phyloP scores from a whole-genome alignment of 2,888 invertebrate genomes.

The Catocala sponsa region DNA sequence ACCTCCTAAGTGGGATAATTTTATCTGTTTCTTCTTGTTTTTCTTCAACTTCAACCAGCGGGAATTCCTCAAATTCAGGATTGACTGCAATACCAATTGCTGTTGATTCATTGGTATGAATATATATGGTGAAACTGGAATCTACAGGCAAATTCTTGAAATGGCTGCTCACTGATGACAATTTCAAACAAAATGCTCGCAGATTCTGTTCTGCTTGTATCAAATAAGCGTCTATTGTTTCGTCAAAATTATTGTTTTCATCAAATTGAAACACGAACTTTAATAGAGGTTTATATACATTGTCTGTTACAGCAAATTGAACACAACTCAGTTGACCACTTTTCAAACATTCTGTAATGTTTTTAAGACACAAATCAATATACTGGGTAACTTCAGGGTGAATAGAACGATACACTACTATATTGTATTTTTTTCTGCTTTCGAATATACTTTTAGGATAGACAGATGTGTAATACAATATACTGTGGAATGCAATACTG shows the following conservation, averaged over 20 bases:
- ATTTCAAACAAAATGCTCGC: constrained; percentile 88
- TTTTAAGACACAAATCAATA: constrained; percentile 86
- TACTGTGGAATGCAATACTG: constrained; percentile 89
- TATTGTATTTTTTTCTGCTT: constrained; percentile 89
- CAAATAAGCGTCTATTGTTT: constrained; percentile 88
- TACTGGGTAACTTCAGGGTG: constrained; percentile 91
- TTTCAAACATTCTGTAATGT: constrained; percentile 82
- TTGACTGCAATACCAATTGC: constrained; percentile 86
- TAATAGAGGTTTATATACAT: constrained; percentile 57
- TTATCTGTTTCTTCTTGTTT: constrained; percentile 55
- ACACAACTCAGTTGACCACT: constrained; percentile 82
- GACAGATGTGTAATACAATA: constrained; percentile 88
- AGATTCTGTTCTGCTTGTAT: constrained; percentile 89
- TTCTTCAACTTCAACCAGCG: constrained; percentile 71
- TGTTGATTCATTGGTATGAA: constrained; percentile 89
- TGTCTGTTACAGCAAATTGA: constrained; percentile 82
- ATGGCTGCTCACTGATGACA: constrained; percentile 81
- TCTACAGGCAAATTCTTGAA: constrained; percentile 85
- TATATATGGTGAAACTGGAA: constrained; percentile 88
- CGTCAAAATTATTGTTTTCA: constrained; percentile 61
- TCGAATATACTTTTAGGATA: constrained; percentile 90
- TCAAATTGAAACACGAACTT: constrained; percentile 77
- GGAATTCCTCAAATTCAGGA: constrained; percentile 81
- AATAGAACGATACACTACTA: constrained; percentile 87
- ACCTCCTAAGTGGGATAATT: constrained; percentile 73